Evolutionary conservation across 1,140 invertebrate species (phyloP).

Genomic region (Drosophila sproati): DNA sequence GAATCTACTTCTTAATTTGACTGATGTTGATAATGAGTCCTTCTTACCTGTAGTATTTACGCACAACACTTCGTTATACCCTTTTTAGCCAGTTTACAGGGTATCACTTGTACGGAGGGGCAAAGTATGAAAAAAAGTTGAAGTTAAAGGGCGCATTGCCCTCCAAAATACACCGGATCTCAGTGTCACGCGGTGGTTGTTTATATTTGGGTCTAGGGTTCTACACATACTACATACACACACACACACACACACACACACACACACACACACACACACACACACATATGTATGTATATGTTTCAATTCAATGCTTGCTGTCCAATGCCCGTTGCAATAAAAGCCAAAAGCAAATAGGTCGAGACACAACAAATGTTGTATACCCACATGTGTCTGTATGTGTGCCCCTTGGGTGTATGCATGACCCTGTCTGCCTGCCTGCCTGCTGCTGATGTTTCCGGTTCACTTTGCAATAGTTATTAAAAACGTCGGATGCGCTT

Average conservation of each 20-base stretch:
- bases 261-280: no score
- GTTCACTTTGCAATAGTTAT: slow-evolving; percentile 78
- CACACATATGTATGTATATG: neutral
- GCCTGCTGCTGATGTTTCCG: slow-evolving; percentile 60
- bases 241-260: no score
- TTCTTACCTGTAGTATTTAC: neutral
- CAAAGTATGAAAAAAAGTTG: slow-evolving; percentile 13
- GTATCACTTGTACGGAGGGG: slow-evolving; percentile 13
- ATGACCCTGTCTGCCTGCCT: slow-evolving; percentile 17
- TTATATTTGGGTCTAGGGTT: slow-evolving; percentile 38
- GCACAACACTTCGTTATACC: neutral
- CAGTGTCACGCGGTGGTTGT: slow-evolving; percentile 45
- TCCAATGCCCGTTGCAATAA: slow-evolving; percentile 63
- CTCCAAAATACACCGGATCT: slow-evolving; percentile 37
- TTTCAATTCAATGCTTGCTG: slow-evolving; percentile 30
- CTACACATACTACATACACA: neutral
- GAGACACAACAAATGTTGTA: slow-evolving; percentile 36
- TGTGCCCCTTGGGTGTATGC: slow-evolving; percentile 27
- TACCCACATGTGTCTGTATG: slow-evolving; percentile 28
- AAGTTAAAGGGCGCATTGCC: slow-evolving; percentile 40
- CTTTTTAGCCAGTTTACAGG: neutral
- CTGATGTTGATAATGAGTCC: no score
- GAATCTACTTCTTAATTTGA: neutral
- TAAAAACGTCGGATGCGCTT: slow-evolving; percentile 59
- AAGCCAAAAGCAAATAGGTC: slow-evolving; percentile 75